These are phyloP conservation scores for Lithosia quadra DNA, from an alignment of 2,888 invertebrate species.

Conservation along the genomic window DNA sequence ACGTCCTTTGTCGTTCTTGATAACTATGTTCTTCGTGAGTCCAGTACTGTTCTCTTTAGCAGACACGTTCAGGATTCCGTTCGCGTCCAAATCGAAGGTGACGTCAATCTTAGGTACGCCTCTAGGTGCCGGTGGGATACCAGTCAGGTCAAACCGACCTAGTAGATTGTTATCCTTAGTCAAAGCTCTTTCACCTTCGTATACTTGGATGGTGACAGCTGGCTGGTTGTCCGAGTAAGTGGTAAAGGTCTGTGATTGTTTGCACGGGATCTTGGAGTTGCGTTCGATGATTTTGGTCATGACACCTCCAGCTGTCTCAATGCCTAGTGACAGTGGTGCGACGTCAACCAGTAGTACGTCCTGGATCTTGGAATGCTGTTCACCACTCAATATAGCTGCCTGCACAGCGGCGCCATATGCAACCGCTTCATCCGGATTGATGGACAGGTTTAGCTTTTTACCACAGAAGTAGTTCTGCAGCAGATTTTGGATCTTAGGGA, in stretches of 20 bases:
- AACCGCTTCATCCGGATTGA: constrained; percentile 94
- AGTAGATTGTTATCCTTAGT: constrained; percentile 92
- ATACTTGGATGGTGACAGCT: constrained; percentile 91
- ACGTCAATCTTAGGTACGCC: constrained; percentile 90
- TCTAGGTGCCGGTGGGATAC: constrained; percentile 90
- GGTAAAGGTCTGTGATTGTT: constrained; percentile 91
- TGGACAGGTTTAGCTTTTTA: constrained; percentile 90
- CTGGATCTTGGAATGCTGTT: constrained; percentile 92
- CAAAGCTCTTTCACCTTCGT: constrained; percentile 93
- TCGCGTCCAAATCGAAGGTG: constrained; percentile 92
- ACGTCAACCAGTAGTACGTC: constrained; percentile 88
- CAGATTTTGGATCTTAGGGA: constrained; percentile 92
- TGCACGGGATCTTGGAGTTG: constrained; percentile 90
- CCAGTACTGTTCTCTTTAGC: constrained; percentile 91
- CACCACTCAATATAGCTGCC: constrained; percentile 90
- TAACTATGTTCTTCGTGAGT: constrained; percentile 91
- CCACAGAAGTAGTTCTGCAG: constrained; percentile 92
- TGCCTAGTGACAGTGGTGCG: constrained; percentile 89
- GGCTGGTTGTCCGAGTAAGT: constrained; percentile 94
- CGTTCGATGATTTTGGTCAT: constrained; percentile 92
- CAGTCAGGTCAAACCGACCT: constrained; percentile 89
- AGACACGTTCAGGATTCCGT: constrained; percentile 94
- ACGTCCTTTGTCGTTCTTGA: constrained; percentile 94
- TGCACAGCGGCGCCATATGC: constrained; percentile 93
- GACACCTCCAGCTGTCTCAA: constrained; percentile 93